These are phyloP conservation scores for Pyrrhosoma nymphula DNA, from an alignment of 2,888 invertebrate species.

Conservation along the genomic window DNA sequence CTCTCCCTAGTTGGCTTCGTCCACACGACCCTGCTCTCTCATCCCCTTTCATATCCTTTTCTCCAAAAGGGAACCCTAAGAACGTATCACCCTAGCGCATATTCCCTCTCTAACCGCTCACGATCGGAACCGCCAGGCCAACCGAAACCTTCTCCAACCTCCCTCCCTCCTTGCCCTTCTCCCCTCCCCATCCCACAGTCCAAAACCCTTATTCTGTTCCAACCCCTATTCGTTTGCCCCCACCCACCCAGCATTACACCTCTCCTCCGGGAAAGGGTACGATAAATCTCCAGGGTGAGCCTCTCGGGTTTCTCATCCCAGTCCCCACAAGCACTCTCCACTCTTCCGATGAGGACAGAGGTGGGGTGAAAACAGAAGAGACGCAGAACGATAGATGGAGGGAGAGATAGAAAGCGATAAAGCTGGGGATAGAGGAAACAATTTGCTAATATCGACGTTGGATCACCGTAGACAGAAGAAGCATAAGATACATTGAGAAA, in stretches of 20 bases:
- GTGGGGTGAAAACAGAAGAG: not conserved
- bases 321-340: not conserved
- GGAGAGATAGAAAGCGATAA: not conserved
- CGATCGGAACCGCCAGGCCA: not conserved
- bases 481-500: too few species aligned
- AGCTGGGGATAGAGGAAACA: too few species aligned
- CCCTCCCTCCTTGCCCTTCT: not conserved
- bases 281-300: constrained; percentile 12
- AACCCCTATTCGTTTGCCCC: not conserved
- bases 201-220: too few species aligned
- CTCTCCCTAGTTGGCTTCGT: not conserved
- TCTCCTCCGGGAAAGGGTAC: not conserved
- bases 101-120: not conserved
- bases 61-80: not conserved
- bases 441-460: too few species aligned
- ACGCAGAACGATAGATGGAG: not conserved
- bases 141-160: not conserved
- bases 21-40: not conserved
- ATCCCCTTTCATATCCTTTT: not conserved
- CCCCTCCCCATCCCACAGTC: not conserved
- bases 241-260: not conserved
- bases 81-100: not conserved
- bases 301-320: not conserved
- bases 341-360: not conserved
- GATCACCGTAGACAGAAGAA: too few species aligned